These are phyloP conservation scores for Monochamus saltuarius DNA, from an alignment of 1,140 invertebrate genomes.

Conservation along the genomic window DNA sequence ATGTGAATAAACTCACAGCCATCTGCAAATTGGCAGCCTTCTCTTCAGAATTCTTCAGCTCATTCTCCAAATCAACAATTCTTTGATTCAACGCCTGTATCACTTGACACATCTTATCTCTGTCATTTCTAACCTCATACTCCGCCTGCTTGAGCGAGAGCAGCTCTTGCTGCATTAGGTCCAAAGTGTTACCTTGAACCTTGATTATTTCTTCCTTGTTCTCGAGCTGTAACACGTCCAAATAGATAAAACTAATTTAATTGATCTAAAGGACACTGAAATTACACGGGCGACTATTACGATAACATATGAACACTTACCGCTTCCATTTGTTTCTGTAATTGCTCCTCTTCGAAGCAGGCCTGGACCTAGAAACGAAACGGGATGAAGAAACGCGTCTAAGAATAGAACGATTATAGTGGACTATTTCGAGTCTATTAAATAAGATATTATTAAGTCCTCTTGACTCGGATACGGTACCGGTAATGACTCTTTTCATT, in stretches of 20 bases:
- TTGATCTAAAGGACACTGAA: no score
- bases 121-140: constrained; percentile 16
- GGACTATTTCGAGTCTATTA: no score
- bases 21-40: constrained; percentile 42
- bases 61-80: constrained; percentile 1
- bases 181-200: constrained; percentile 27
- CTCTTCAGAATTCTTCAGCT: constrained; percentile 37
- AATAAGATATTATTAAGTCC: no score
- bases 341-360: background rate
- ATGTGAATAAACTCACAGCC: constrained; percentile 39
- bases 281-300: no score
- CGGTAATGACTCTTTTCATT: no score
- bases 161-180: constrained; percentile 30
- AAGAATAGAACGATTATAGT: no score
- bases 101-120: constrained; percentile 21
- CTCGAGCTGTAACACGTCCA: constrained; percentile 20
- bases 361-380: no score
- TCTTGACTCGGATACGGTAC: no score
- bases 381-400: no score
- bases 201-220: constrained; percentile 28
- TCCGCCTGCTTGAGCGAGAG: constrained; percentile 24
- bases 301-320: no score
- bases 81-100: constrained; percentile 21
- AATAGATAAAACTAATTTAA: no score
- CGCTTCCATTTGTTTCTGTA: constrained; percentile 8